Percentiles rank a stretch among this genome's conserved stretches.
Conservation (phyloP, 2,888 invertebrate species). For the Orthosia cruda region DNA sequence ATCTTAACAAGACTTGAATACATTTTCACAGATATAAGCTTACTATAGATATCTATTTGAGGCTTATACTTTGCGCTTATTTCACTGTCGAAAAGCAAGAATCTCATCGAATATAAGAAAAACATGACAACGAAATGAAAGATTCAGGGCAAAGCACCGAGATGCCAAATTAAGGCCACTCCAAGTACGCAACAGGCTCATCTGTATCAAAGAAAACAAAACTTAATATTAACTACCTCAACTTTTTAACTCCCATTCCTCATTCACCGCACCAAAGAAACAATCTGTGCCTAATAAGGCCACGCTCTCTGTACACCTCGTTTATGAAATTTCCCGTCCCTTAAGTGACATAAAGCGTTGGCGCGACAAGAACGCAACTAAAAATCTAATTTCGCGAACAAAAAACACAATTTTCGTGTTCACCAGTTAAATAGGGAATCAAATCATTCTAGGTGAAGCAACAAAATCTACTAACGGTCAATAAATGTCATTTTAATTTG, state of each 20-base stretch:
- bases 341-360: constrained; percentile 68
- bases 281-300: constrained; percentile 62
- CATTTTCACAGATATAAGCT: too few relatives aligned
- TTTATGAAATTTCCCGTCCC: constrained; percentile 68
- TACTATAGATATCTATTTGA: too few relatives aligned
- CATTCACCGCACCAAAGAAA: constrained; percentile 58
- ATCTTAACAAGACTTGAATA: neutral
- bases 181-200: constrained; percentile 40
- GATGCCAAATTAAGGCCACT: constrained; percentile 35
- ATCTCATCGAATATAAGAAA: neutral
- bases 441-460: constrained; percentile 78
- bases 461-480: constrained; percentile 81
- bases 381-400: constrained; percentile 62
- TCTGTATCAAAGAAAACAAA: constrained; percentile 63
- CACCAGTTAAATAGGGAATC: constrained; percentile 62
- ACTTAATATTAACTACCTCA: constrained; percentile 63
- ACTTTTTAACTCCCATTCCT: constrained; percentile 60
- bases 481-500: constrained; percentile 86
- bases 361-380: constrained; percentile 47
- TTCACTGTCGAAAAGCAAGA: neutral
- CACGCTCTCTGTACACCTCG: constrained; percentile 42
- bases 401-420: constrained; percentile 55
- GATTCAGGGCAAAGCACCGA: constrained; percentile 21
- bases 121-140: constrained; percentile 22
- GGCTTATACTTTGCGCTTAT: neutral